Percentiles rank a stretch among this genome's conserved stretches.
These are phyloP conservation scores for Muschampia plurimacula DNA, from an alignment of 2,888 invertebrate species.

Conservation along the genomic window DNA sequence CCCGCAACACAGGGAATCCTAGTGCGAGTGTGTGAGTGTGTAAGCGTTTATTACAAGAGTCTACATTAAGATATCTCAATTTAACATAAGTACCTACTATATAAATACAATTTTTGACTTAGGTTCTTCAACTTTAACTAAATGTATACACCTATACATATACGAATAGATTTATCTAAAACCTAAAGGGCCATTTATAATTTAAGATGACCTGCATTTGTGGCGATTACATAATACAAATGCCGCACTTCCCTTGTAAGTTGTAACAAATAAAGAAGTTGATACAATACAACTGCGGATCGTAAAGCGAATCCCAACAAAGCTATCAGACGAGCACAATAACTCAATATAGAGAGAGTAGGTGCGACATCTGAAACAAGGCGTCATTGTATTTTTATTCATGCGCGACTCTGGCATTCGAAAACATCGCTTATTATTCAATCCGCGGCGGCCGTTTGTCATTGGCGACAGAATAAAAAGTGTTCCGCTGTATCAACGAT, in stretches of 20 bases:
- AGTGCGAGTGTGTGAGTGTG: too few relatives aligned
- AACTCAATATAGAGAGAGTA: slow-evolving; percentile 29
- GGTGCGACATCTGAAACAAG: slow-evolving; percentile 34
- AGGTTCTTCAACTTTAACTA: too few relatives aligned
- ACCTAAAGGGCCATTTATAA: too few relatives aligned
- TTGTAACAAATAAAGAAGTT: not conserved
- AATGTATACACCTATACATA: too few relatives aligned
- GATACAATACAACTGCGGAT: not conserved
- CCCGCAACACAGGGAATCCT: too few relatives aligned
- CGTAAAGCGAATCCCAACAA: slow-evolving; percentile 17
- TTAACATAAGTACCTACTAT: too few relatives aligned
- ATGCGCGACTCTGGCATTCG: slow-evolving; percentile 50
- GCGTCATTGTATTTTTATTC: slow-evolving; percentile 53
- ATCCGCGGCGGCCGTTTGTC: slow-evolving; percentile 63
- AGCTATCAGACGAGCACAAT: slow-evolving; percentile 21
- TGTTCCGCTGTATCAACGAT: slow-evolving; percentile 55
- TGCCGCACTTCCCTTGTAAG: not conserved
- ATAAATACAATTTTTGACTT: too few relatives aligned
- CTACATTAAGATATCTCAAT: too few relatives aligned
- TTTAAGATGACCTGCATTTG: not conserved
- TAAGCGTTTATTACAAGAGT: too few relatives aligned
- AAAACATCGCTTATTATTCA: slow-evolving; percentile 66
- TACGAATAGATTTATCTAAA: too few relatives aligned
- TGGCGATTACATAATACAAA: not conserved
- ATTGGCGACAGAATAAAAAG: slow-evolving; percentile 63